phyloP scores from a whole-genome alignment of 2,113 vertebrate species.

The Copsychus sechellarum region DNA sequence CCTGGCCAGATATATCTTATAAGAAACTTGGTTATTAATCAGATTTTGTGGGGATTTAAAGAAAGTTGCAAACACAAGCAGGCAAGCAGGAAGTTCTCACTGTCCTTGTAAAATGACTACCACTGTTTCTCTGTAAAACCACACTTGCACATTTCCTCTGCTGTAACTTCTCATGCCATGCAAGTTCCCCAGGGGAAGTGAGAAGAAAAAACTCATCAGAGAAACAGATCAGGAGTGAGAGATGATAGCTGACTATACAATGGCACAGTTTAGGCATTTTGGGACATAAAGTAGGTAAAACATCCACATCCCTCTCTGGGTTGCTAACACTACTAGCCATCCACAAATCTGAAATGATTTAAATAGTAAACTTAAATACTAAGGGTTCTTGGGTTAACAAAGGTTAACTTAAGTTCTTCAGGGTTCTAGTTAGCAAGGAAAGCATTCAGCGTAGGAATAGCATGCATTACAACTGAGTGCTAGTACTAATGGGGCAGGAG shows the following conservation, averaged over 20 bases:
- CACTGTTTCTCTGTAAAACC: not conserved
- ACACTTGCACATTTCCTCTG: not conserved
- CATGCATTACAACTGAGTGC: fast-evolving
- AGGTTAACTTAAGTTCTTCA: too few relatives aligned
- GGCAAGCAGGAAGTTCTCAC: not conserved
- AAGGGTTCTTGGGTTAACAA: not conserved
- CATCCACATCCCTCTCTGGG: not conserved
- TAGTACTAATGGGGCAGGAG: not conserved
- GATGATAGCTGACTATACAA: not conserved
- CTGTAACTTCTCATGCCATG: not conserved
- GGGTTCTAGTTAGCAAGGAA: not conserved
- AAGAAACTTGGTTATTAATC: not conserved
- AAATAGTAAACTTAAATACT: not conserved
- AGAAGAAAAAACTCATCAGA: not conserved
- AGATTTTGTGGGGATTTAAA: not conserved
- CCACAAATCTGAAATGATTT: not conserved
- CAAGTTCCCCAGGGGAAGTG: not conserved
- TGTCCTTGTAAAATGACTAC: not conserved
- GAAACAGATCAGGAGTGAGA: not conserved
- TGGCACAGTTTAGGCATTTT: not conserved
- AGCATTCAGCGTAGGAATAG: not conserved
- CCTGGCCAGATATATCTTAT: not conserved
- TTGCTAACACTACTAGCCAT: not conserved
- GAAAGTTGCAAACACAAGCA: not conserved
- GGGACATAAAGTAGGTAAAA: not conserved